Conservation (phyloP, 2,888 invertebrate genomes). For the Physocephala rufipes region DNA sequence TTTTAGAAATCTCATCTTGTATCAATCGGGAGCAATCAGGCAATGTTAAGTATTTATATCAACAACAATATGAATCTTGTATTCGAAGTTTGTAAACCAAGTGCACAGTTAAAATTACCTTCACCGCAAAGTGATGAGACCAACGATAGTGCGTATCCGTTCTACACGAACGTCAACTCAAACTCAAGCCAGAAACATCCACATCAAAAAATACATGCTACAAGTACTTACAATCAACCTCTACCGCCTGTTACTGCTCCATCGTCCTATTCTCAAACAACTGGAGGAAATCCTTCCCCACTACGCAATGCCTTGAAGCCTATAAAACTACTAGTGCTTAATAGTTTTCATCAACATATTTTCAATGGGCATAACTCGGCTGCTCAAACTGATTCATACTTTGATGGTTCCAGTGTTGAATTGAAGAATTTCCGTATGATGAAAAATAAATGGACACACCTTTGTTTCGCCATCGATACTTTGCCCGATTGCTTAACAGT, state of each 20-base stretch:
- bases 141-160: constrained; percentile 35
- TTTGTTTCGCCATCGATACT: constrained; percentile 57
- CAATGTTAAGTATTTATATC: constrained; percentile 61
- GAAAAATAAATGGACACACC: constrained; percentile 62
- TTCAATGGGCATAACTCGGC: constrained; percentile 55
- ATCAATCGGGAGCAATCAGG: constrained; percentile 63
- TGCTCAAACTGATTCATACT: constrained; percentile 47
- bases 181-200: constrained; percentile 21
- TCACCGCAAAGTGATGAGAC: constrained; percentile 39
- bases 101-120: constrained; percentile 51
- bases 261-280: neutral
- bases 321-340: constrained; percentile 60
- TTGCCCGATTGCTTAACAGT: constrained; percentile 55
- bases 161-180: neutral
- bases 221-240: constrained; percentile 11
- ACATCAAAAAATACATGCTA: constrained; percentile 32
- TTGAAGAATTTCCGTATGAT: constrained; percentile 56
- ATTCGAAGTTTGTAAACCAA: constrained; percentile 61
- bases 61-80: constrained; percentile 58
- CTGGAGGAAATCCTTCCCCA: constrained; percentile 42
- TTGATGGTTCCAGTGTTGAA: constrained; percentile 55
- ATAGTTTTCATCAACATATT: constrained; percentile 58
- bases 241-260: neutral
- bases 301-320: constrained; percentile 60
- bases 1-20: constrained; percentile 61